Conservation (phyloP, 2,797 vertebrate genomes). For the Arctocebus calabarensis region DNA sequence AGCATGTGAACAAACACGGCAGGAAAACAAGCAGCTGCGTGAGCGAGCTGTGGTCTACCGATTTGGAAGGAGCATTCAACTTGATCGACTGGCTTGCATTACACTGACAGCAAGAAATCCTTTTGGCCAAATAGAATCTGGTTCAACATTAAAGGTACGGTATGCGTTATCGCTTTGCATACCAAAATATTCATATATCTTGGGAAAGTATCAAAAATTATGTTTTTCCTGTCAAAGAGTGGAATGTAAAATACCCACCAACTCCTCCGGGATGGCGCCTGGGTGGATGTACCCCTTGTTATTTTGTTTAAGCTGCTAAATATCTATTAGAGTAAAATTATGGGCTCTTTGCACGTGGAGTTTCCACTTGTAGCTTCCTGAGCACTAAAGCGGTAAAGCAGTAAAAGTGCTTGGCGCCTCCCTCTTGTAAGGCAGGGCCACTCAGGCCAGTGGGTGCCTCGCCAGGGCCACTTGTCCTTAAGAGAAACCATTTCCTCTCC, state of each 20-base stretch:
- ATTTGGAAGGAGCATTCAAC: slow-evolving; percentile 59
- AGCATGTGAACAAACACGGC: background rate
- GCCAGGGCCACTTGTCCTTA: background rate
- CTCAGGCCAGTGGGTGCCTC: background rate
- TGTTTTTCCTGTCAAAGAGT: slow-evolving; percentile 72
- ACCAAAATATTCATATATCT: slow-evolving; percentile 70
- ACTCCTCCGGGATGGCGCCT: slow-evolving; percentile 71
- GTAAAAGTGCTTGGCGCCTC: background rate
- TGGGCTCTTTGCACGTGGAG: slow-evolving; percentile 65
- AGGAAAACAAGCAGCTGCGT: slow-evolving; percentile 47
- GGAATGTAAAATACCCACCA: slow-evolving; percentile 79
- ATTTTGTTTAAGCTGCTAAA: slow-evolving; percentile 81
- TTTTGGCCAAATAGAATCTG: slow-evolving; percentile 44
- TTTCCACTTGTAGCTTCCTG: slow-evolving; percentile 67
- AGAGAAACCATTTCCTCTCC: background rate
- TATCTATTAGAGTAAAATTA: slow-evolving; percentile 81
- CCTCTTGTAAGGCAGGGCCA: background rate
- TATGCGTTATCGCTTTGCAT: slow-evolving; percentile 45
- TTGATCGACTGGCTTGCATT: slow-evolving; percentile 58
- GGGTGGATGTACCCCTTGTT: slow-evolving; percentile 73
- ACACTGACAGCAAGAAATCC: slow-evolving; percentile 63
- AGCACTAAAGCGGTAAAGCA: background rate
- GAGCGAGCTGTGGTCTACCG: background rate
- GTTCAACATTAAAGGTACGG: slow-evolving; percentile 38
- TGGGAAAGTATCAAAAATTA: slow-evolving; percentile 66